phyloP scores from a whole-genome alignment of 1,140 invertebrate species.

The Pemphigus obesinymphae region DNA sequence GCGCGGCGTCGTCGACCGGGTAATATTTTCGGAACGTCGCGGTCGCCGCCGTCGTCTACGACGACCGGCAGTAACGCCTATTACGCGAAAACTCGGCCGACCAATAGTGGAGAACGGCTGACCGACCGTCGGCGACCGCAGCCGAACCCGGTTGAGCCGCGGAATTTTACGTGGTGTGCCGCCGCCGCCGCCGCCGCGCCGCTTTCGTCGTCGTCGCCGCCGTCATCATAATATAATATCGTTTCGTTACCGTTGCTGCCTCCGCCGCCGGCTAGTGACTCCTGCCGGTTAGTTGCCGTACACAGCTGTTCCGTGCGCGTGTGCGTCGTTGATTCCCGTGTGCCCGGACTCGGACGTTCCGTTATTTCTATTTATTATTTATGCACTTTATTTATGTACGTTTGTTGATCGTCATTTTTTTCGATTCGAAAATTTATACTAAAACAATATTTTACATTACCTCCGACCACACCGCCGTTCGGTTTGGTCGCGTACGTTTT shows the following conservation, averaged over 20 bases:
- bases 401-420: too few relatives aligned
- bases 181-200: background rate
- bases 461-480: background rate
- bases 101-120: conserved; percentile 15
- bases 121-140: background rate
- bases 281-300: conserved; percentile 18
- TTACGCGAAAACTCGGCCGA: conserved; percentile 20
- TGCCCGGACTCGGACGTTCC: background rate
- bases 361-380: too few relatives aligned
- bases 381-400: too few relatives aligned
- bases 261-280: conserved; percentile 24
- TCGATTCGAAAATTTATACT: background rate
- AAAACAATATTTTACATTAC: background rate
- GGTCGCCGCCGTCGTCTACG: background rate
- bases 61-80: conserved; percentile 13
- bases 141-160: background rate
- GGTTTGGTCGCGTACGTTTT: too few relatives aligned
- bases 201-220: background rate
- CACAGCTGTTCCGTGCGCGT: conserved; percentile 8
- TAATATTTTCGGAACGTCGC: conserved; percentile 16
- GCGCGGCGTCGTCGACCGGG: background rate
- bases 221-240: background rate
- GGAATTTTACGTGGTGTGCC: conserved; percentile 12
- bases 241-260: background rate
- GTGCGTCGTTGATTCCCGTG: background rate